A percentile compares a stretch with the other conserved stretches of the same genome.
Conservation (phyloP, 2,797 vertebrate genomes). For the Mus spretus region DNA sequence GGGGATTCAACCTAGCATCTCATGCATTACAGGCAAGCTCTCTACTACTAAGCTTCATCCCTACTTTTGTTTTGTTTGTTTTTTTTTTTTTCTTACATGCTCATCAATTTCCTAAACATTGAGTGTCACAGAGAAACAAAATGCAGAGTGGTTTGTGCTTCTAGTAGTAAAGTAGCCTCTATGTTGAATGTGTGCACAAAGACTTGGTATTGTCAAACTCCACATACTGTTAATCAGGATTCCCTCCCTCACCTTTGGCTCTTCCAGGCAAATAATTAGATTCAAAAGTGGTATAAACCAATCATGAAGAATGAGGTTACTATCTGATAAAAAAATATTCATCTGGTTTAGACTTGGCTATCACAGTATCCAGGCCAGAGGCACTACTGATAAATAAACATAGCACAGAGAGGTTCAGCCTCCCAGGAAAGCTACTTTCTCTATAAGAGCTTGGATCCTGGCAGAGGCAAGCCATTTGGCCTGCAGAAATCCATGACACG, state of each 20-base stretch:
- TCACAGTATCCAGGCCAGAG: not conserved
- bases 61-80: not conserved
- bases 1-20: not conserved
- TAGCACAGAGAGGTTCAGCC: not conserved
- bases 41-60: not conserved
- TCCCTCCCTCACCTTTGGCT: not conserved
- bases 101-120: not conserved
- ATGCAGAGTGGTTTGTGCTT: not conserved
- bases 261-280: not conserved
- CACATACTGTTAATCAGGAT: not conserved
- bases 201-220: not conserved
- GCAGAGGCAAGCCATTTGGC: not conserved
- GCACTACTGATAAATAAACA: not conserved
- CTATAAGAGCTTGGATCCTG: not conserved
- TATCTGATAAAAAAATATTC: not conserved
- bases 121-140: constrained; percentile 8
- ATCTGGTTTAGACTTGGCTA: not conserved
- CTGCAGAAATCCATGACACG: not conserved
- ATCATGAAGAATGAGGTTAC: constrained; percentile 28
- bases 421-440: constrained; percentile 9
- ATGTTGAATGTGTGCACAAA: not conserved
- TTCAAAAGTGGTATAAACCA: not conserved
- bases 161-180: not conserved
- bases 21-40: not conserved
- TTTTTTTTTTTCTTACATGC: not conserved